Percentiles rank a stretch among this genome's conserved stretches.
Evolutionary conservation across 2,113 vertebrate genomes (phyloP).

Genomic region (Cryptomyrus ogoouensis): DNA sequence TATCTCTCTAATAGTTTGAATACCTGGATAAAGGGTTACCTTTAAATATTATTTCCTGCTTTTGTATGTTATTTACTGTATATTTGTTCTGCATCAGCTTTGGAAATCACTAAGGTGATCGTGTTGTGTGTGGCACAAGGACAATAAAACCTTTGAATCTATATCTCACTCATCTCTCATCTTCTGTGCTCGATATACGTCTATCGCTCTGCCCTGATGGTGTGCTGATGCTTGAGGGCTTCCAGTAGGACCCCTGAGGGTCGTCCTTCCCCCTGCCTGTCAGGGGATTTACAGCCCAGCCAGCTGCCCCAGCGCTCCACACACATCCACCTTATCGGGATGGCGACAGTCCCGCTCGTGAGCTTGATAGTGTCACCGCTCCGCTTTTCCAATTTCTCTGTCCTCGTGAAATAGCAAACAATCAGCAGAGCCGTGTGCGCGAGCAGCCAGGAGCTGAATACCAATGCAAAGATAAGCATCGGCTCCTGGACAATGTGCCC

Average conservation of each 20-base stretch:
- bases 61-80: not conserved
- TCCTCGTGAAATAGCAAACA: constrained; percentile 17
- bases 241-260: not conserved
- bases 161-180: not conserved
- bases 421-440: constrained; percentile 1
- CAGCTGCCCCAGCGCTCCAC: not conserved
- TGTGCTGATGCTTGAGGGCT: not conserved
- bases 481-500: not conserved
- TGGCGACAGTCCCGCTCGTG: not conserved
- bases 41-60: not conserved
- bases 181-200: not conserved
- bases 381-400: constrained; percentile 21
- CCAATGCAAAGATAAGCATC: constrained; percentile 19
- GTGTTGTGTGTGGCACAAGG: not conserved
- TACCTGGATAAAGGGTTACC: not conserved
- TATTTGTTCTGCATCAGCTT: not conserved
- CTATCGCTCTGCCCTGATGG: not conserved
- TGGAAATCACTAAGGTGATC: not conserved
- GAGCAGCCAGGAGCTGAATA: not conserved
- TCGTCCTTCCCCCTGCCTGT: not conserved
- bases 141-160: not conserved
- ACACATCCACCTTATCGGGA: constrained; percentile 15
- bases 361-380: constrained; percentile 19
- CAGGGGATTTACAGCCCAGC: not conserved
- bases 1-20: not conserved